Evolutionary conservation across 2,113 vertebrate species (phyloP), one percentile per base, ranked within the genome.

Genomic region (Cyprinodon variegatus): DNA sequence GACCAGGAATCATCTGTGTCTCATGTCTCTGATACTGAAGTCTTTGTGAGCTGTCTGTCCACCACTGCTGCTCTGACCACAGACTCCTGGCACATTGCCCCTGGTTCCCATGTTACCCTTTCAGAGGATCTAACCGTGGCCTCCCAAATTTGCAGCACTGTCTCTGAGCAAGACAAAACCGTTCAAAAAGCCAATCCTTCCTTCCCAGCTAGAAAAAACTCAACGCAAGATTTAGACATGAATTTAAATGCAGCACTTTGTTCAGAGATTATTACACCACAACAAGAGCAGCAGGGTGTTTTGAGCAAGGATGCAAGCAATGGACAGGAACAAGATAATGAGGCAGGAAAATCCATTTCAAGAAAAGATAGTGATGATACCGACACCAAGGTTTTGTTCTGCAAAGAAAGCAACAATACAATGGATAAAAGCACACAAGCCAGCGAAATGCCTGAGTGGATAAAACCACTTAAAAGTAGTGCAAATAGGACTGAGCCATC

Each of bases 41-140:
- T 89, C n/a, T 94, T 93, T 81, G 86, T 92, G 37, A 83, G 93
- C 29, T 94, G 94, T 65, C 64, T 90, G 61, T 94, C 94, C 80
- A 90, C 83, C 68, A 92, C 90, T 36, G 78, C 89, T 11, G 73
- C 87, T 1, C 86, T 88, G 41, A 78, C 63, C 1, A 84, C 89
- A 8, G 92, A 93, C 39, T 91, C 91, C 11, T 90, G 87, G 87
- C 78, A 92, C 38, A 1, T 66, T 11, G 76, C 88, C n/a, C 79
- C 86, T 65, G 88, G 86, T 37, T 73, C 90, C 36, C 85, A 91
- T 75, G 82, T 80, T 41, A 91, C 91, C 60, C 69, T 91, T 74
- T 93, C 91, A 62, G 94, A 94, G 66, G 93, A 94, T 59, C 72
- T 86, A 59, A 91, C 89, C 20, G 72, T 92, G 78, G 82, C 87